Evolutionary conservation across 2,888 invertebrate species (phyloP), one percentile per base, ranked within the genome.

Genomic region (Yponomeuta sedellus): DNA sequence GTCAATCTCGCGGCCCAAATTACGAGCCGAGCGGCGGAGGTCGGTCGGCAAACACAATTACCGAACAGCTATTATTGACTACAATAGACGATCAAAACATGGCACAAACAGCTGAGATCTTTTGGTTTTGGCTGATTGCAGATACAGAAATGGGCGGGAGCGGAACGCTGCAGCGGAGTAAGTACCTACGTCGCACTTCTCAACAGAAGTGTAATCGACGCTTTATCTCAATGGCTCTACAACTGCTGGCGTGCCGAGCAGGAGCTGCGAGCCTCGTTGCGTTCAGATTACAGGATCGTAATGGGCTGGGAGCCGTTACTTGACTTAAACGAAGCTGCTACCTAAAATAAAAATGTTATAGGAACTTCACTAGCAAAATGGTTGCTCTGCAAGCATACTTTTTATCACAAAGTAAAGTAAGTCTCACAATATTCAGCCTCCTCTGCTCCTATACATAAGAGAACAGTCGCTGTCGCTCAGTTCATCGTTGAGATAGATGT

Each of bases 21-120:
- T 59, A 59, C 59, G 20, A 59, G 20, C 20, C 25, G 59, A 20
- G 12, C 44, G 44, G 44, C 44, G 16, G 44, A 12, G 44, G 16
- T 52, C 44, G 44, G 59, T 22, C 20, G 59, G 22, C 59, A 59
- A 58, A 59, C 59, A 59, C 20, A 59, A 59, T 20, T 59, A 59
- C 59, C 12, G 20, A 20, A 20, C 11, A 59, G 59, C 25, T 59
- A 59, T 59, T 59, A 59, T 59, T 61, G 61, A 62, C n/a, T 39
- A 62, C 62, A 62, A 28, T 34, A 39, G 28, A 39, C 61, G 34
- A 61, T 25, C 39, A 62, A 39, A 16, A 34, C 39, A 34, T 12
- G 34, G 16, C 44, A 52, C 44, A 52, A 52, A 52, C 44, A 52
- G 44, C 44, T 52, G 44, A 52, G 44, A 52, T 12, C 44, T 16